phyloP scores from a whole-genome alignment of 2,797 vertebrate species.

The Momotus momota region DNA sequence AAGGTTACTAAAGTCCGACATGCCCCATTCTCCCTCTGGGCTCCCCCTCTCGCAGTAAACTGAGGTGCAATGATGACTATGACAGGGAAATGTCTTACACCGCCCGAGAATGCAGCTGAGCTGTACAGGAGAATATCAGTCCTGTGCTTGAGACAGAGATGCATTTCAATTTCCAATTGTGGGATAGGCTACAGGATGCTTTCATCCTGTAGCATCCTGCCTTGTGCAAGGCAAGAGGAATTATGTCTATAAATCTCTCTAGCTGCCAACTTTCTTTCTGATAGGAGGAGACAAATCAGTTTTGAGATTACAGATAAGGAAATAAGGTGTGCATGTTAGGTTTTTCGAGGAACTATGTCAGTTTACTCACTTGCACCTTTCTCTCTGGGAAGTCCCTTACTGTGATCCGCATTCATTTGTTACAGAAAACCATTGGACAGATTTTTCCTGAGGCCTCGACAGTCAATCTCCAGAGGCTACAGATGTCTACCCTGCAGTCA shows the following conservation, averaged over 20 bases:
- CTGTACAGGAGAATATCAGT: not conserved
- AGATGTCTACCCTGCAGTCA: not conserved
- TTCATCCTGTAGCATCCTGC: not conserved
- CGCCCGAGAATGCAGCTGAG: not conserved
- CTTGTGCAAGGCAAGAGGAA: not conserved
- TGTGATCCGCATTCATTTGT: not conserved
- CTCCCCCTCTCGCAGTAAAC: fast-evolving
- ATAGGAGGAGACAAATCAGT: not conserved
- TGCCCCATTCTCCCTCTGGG: not conserved
- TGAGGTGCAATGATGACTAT: not conserved
- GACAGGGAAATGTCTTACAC: not conserved
- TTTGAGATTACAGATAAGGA: not conserved
- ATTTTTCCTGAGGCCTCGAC: conserved; percentile 12
- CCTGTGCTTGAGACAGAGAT: not conserved
- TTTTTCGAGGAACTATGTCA: not conserved
- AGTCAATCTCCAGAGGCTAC: conserved; percentile 25
- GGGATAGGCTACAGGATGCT: not conserved
- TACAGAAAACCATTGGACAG: not conserved
- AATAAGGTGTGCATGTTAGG: not conserved
- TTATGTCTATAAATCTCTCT: not conserved
- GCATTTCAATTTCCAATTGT: not conserved
- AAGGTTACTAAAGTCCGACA: not conserved
- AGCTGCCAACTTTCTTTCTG: not conserved
- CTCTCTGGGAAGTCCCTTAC: not conserved
- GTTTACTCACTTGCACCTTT: not conserved